Evolutionary conservation across 2,888 invertebrate genomes (phyloP).

Genomic region (Muscina levida): DNA sequence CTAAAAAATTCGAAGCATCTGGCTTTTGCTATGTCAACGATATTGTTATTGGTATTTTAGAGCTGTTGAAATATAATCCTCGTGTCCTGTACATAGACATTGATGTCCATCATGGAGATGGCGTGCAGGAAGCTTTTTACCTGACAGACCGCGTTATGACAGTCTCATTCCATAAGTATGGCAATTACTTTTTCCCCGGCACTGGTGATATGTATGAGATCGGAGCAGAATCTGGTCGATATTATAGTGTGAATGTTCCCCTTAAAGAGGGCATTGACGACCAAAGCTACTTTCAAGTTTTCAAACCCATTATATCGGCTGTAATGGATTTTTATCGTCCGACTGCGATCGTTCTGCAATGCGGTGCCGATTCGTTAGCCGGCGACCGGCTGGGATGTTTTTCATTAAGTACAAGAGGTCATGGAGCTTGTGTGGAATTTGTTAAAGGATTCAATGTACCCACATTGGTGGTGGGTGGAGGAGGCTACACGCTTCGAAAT

Average conservation of each 20-base stretch:
- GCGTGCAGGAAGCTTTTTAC: slow-evolving; percentile 99
- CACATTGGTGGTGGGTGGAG: slow-evolving; percentile 90
- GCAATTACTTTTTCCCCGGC: slow-evolving; percentile 98
- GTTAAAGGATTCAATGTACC: slow-evolving; percentile 96
- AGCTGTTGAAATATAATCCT: slow-evolving; percentile 95
- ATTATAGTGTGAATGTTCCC: slow-evolving; percentile 99
- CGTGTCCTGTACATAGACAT: slow-evolving; percentile 98
- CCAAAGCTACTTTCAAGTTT: slow-evolving; percentile 93
- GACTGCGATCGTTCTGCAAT: slow-evolving; percentile 97
- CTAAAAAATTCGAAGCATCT: slow-evolving; percentile 99
- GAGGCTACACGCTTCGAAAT: slow-evolving; percentile 95
- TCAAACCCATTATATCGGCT: slow-evolving; percentile 94
- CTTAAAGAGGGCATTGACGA: slow-evolving; percentile 99
- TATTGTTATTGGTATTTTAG: slow-evolving; percentile 97
- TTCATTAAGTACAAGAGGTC: slow-evolving; percentile 95
- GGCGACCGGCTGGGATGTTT: slow-evolving; percentile 98
- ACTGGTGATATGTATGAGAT: slow-evolving; percentile 99
- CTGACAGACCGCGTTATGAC: slow-evolving; percentile 99
- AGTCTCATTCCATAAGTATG: slow-evolving; percentile 99
- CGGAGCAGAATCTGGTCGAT: slow-evolving; percentile 96
- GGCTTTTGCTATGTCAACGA: slow-evolving; percentile 99
- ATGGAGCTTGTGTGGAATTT: slow-evolving; percentile 98
- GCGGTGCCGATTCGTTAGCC: slow-evolving; percentile 98
- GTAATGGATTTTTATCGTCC: slow-evolving; percentile 99
- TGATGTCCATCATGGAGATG: slow-evolving; percentile 97